Conservation (phyloP, 1,140 invertebrate species). For the Zaprionus ornatus region DNA sequence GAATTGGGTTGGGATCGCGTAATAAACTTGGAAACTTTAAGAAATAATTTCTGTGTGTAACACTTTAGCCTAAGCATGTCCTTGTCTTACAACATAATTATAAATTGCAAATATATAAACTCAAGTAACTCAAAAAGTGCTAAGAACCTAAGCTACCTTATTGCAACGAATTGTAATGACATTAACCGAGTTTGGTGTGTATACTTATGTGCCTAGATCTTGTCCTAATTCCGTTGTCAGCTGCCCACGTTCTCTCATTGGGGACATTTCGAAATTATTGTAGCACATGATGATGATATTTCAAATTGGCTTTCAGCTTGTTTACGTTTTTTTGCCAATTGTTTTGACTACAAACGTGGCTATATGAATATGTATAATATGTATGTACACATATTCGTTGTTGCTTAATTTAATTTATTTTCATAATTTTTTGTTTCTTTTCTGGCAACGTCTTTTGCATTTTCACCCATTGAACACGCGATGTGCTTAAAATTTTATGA, state of each 20-base stretch:
- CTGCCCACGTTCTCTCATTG: conserved; percentile 1
- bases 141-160: not conserved
- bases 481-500: conserved; percentile 43
- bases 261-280: conserved; percentile 20
- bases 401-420: conserved; percentile 39
- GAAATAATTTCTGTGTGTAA: too few relatives aligned
- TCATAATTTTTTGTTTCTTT: conserved; percentile 32
- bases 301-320: conserved; percentile 24
- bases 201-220: conserved; percentile 17
- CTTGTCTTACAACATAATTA: too few relatives aligned
- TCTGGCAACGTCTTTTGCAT: conserved; percentile 11
- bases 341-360: conserved; percentile 28
- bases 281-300: conserved; percentile 26
- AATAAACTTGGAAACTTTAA: too few relatives aligned
- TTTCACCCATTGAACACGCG: conserved; percentile 55
- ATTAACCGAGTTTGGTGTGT: not conserved
- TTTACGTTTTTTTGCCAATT: conserved; percentile 61
- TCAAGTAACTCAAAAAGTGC: too few relatives aligned
- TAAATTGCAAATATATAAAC: too few relatives aligned
- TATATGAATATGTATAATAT: conserved; percentile 1
- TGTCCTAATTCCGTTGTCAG: conserved; percentile 49
- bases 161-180: not conserved
- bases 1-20: too few relatives aligned
- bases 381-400: conserved; percentile 22
- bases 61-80: too few relatives aligned